These are phyloP conservation scores for Halcyon leucocephala DNA, from an alignment of 2,797 vertebrate species.

Conservation along the genomic window DNA sequence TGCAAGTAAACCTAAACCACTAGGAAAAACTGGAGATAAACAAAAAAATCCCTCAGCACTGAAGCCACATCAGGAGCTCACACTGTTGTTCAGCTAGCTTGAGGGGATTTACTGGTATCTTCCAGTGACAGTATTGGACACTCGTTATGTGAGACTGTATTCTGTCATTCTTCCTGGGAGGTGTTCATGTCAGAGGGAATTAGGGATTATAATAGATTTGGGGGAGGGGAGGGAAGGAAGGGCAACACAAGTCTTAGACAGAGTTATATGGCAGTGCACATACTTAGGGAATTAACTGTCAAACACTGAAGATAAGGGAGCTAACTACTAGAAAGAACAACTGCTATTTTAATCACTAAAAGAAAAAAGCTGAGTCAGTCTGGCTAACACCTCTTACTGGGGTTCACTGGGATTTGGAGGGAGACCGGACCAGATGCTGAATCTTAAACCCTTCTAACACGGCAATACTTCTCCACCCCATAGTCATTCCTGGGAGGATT, in stretches of 20 bases:
- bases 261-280: background rate
- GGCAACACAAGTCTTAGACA: background rate
- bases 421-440: background rate
- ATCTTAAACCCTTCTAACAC: background rate
- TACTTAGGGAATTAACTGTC: background rate
- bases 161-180: conserved; percentile 11
- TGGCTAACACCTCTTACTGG: background rate
- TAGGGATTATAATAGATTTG: conserved; percentile 37
- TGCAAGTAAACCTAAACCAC: background rate
- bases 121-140: background rate
- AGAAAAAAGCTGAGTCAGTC: background rate
- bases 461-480: background rate
- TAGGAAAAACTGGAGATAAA: background rate
- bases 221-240: conserved; percentile 5
- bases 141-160: background rate
- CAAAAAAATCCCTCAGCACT: background rate
- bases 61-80: background rate
- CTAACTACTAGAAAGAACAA: background rate
- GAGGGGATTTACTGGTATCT: background rate
- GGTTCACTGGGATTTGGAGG: background rate
- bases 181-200: conserved; percentile 15
- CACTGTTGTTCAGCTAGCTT: background rate
- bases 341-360: background rate
- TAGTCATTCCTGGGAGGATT: background rate
- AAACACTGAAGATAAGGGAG: background rate